phyloP scores from a whole-genome alignment of 2,888 invertebrate species.

The Leptinotarsa tumamoca region DNA sequence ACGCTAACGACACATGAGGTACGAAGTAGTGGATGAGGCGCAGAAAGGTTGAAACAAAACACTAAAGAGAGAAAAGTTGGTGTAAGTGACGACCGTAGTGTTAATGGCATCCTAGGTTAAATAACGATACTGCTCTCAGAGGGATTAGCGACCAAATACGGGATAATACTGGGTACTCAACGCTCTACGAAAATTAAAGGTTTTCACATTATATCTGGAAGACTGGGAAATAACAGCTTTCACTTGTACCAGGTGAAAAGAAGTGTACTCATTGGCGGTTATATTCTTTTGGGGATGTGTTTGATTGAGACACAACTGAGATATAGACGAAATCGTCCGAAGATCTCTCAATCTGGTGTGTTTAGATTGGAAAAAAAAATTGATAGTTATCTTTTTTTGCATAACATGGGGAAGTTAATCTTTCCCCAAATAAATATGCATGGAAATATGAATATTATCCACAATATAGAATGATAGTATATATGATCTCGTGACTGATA shows the following conservation, averaged over 20 bases:
- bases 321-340: too few relatives aligned
- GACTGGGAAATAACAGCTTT: not conserved
- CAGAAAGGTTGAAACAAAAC: slow-evolving; percentile 36
- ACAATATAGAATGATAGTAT: too few relatives aligned
- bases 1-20: slow-evolving; percentile 2
- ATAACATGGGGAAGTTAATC: too few relatives aligned
- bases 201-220: not conserved
- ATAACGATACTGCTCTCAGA: slow-evolving; percentile 37
- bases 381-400: too few relatives aligned
- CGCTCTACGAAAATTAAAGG: slow-evolving; percentile 2
- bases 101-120: slow-evolving; percentile 43
- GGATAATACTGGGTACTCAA: slow-evolving; percentile 16
- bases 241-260: not conserved
- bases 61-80: slow-evolving; percentile 37
- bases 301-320: too few relatives aligned
- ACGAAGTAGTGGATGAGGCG: slow-evolving; percentile 20
- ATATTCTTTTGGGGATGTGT: too few relatives aligned
- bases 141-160: slow-evolving; percentile 20
- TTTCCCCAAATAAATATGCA: too few relatives aligned
- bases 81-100: slow-evolving; percentile 34
- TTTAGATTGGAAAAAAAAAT: too few relatives aligned
- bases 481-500: too few relatives aligned
- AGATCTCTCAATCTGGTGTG: too few relatives aligned
- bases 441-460: too few relatives aligned
- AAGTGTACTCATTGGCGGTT: not conserved